A percentile compares a stretch with the other conserved stretches of the same genome.
Evolutionary conservation across 2,113 vertebrate genomes (phyloP).

Genomic region (Nettapus auritus): DNA sequence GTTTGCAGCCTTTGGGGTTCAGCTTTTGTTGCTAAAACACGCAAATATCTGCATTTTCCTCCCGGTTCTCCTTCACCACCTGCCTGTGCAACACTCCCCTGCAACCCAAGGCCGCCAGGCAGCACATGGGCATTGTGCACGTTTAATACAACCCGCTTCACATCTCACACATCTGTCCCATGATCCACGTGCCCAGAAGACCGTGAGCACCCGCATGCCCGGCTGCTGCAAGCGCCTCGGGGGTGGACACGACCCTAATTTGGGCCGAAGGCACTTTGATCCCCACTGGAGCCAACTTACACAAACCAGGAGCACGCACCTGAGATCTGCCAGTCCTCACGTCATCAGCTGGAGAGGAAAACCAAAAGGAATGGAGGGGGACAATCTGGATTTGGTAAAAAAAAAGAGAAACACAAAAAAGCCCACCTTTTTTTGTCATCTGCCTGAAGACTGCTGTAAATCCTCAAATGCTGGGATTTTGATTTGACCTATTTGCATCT

Average conservation of each 20-base stretch:
- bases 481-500: neutral
- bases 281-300: neutral
- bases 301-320: neutral
- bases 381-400: neutral
- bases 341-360: neutral
- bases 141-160: fast-evolving
- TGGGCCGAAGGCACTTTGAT: neutral
- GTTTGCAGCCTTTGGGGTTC: neutral
- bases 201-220: fast-evolving
- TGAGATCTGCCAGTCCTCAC: neutral
- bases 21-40: neutral
- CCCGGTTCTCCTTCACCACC: too few species aligned
- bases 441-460: neutral
- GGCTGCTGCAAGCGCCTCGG: too few species aligned
- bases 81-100: too few species aligned
- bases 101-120: too few species aligned
- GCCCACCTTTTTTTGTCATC: neutral
- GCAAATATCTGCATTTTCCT: neutral
- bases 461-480: neutral
- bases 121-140: fast-evolving
- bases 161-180: fast-evolving
- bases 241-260: neutral
- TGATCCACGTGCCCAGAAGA: fast-evolving
- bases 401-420: neutral
- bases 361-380: neutral